A percentile compares a stretch with the other conserved stretches of the same genome.
Evolutionary conservation across 2,113 vertebrate species (phyloP).

Genomic region (Hemicordylus capensis): DNA sequence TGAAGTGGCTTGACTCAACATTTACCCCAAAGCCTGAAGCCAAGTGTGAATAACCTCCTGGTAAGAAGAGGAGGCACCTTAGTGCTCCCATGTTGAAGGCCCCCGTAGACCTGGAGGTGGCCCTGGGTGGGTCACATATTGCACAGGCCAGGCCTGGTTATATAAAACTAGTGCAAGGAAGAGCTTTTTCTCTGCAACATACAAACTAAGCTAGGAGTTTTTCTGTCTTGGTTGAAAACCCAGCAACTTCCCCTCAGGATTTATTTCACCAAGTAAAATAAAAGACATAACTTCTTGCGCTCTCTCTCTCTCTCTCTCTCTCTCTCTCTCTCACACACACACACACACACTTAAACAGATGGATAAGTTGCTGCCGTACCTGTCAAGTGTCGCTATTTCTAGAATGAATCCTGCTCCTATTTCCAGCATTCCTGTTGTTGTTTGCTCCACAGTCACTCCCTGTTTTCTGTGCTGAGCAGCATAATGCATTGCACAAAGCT

Average conservation of each 20-base stretch:
- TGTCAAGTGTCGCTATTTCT: neutral
- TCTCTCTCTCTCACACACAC: too few relatives aligned
- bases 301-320: too few relatives aligned
- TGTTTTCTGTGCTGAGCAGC: neutral
- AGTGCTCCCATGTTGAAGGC: too few relatives aligned
- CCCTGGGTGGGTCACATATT: too few relatives aligned
- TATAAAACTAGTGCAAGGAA: too few relatives aligned
- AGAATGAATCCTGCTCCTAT: neutral
- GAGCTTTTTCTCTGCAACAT: too few relatives aligned
- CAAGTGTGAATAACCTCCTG: too few relatives aligned
- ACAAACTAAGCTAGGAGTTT: neutral
- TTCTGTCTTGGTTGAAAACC: neutral
- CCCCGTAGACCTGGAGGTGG: too few relatives aligned
- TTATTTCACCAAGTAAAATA: neutral
- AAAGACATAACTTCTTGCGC: neutral
- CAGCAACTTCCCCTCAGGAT: neutral
- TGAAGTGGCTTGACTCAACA: too few relatives aligned
- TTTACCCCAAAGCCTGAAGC: too few relatives aligned
- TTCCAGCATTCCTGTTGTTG: neutral
- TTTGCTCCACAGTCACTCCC: accelerated
- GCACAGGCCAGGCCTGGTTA: too few relatives aligned
- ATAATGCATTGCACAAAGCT: neutral
- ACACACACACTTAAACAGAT: accelerated
- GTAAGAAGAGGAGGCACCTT: too few relatives aligned
- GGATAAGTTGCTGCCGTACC: neutral